Percentiles rank a stretch among this genome's conserved stretches.
phyloP scores from a whole-genome alignment of 2,113 vertebrate genomes.

The Gnathonemus longibarbis region DNA sequence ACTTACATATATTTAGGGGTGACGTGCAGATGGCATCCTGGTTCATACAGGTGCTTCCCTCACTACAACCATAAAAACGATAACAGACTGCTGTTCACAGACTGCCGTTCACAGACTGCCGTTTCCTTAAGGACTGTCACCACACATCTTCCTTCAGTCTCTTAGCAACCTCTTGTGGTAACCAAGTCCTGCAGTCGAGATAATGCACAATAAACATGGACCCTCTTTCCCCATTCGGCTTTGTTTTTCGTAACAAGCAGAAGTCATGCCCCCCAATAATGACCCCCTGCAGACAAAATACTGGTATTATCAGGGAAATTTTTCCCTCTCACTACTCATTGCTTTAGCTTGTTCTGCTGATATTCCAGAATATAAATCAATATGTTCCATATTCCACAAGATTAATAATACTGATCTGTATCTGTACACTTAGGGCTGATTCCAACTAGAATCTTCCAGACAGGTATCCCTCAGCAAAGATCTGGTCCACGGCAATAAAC shows the following conservation, averaged over 20 bases:
- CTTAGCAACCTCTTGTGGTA: slow-evolving; percentile 25
- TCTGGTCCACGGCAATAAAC: not conserved
- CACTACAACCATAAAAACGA: not conserved
- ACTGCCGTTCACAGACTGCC: not conserved
- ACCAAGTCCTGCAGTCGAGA: not conserved
- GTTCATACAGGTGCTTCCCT: not conserved
- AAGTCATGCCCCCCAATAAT: not conserved
- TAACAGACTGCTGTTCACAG: not conserved
- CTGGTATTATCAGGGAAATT: not conserved
- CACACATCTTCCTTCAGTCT: slow-evolving; percentile 4
- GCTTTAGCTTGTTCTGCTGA: not conserved
- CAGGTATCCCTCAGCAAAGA: not conserved
- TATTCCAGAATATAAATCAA: not conserved
- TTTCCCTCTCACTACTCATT: not conserved
- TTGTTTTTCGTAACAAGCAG: not conserved
- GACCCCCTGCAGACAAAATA: not conserved
- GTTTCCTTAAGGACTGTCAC: not conserved
- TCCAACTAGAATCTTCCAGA: not conserved
- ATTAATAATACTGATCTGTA: not conserved
- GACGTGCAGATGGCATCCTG: not conserved
- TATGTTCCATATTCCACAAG: not conserved
- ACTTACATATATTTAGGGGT: not conserved
- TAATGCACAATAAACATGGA: not conserved
- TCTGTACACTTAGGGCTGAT: not conserved
- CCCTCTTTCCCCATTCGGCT: not conserved